phyloP scores from a whole-genome alignment of 2,888 invertebrate species.

The Yponomeuta cagnagella region DNA sequence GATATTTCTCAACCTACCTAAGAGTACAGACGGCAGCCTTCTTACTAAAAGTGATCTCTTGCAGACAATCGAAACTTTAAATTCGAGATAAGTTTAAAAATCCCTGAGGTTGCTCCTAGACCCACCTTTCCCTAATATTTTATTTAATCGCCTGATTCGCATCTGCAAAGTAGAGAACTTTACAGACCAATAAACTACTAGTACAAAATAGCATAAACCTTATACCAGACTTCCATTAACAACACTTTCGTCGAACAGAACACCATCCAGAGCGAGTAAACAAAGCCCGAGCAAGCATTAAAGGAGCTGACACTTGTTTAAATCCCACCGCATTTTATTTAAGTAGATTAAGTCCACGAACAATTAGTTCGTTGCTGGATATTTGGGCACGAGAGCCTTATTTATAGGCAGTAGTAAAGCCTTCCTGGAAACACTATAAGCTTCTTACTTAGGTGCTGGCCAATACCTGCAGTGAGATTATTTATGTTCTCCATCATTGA shows the following conservation, averaged over 20 bases:
- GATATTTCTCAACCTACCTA: too few relatives aligned
- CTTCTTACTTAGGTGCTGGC: conserved; percentile 36
- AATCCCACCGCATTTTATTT: conserved; percentile 47
- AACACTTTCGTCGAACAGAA: background rate
- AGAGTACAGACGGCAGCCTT: too few relatives aligned
- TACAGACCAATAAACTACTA: background rate
- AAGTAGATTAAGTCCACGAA: conserved; percentile 51
- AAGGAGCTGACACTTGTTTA: conserved; percentile 19
- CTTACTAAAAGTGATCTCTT: too few relatives aligned
- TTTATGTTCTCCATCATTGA: background rate
- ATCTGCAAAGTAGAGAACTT: too few relatives aligned
- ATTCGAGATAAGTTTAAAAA: too few relatives aligned
- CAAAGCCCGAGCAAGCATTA: background rate
- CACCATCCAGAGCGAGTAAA: background rate
- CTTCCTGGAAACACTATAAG: conserved; percentile 37
- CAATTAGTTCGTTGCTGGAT: conserved; percentile 54
- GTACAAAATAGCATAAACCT: background rate
- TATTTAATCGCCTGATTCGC: too few relatives aligned
- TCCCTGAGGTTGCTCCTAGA: too few relatives aligned
- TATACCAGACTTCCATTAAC: background rate
- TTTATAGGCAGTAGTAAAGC: conserved; percentile 46
- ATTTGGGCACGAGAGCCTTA: conserved; percentile 48
- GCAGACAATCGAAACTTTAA: too few relatives aligned
- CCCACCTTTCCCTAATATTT: too few relatives aligned
- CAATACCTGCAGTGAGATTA: conserved; percentile 36